Evolutionary conservation across 2,888 invertebrate species (phyloP), one percentile per base, ranked within the genome.

Genomic region (Galerucella nymphaeae): DNA sequence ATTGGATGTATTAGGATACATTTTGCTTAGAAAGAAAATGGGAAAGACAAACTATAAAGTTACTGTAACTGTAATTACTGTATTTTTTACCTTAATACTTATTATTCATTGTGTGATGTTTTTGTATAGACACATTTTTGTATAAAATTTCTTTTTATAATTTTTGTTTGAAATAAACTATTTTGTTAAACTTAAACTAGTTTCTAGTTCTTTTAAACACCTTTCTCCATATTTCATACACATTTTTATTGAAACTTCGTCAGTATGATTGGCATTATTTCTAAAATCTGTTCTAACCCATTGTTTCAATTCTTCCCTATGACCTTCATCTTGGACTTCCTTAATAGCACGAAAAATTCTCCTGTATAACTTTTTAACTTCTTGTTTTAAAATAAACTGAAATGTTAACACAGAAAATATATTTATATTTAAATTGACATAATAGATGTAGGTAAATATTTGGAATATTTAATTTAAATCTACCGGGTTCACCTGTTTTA

Each of bases 271-370:
- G 81, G 90, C 91, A 84, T 95, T 93, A 3, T 88, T 89, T 78
- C 89, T 90, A 82, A 96, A 96, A 83, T 95, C 95, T 16, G 89
- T 84, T 70, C 92, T 88, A 0, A 92, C 92, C 95, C 95, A 96
- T 62, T 91, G 88, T 71, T 86, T 89, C 20, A 96, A 85, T 79
- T 95, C 94, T 1, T 86, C 80, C 73, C 90, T 89, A 66, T 92
- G 91, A 1, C 83, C 85, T 78, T 89, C 86, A 83, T 94, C 92
- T 0, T 92, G 90, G 10, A 95, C 90, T 80, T 90, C 86, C 70
- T 88, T 89, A 64, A 94, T 89, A 9, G 92, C 89, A 66, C 92
- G 89, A 78, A 94, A 90, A 74, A 95, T 92, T 75, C 92, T 90
- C 76, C 93, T 88, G 81, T 95, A 96, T 0, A 95, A 85, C 80